Evolutionary conservation across 1,140 invertebrate genomes (phyloP).

Genomic region (Ditylenchus dipsaci): DNA sequence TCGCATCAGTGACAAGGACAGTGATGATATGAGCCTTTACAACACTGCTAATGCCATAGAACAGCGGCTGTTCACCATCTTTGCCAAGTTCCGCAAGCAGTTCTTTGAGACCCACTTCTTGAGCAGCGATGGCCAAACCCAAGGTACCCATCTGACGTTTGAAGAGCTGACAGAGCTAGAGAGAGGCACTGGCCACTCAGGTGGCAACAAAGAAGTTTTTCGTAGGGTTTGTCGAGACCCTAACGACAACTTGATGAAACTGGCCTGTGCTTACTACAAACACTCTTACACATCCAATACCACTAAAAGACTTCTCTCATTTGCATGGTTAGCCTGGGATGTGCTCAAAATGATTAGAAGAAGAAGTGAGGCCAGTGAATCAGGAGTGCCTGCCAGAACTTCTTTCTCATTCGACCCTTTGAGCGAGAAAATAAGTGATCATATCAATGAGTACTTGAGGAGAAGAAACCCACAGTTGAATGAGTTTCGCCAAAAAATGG

Average conservation of each 20-base stretch:
- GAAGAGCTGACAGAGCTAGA: slow-evolving; percentile 20
- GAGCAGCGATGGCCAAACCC: slow-evolving; percentile 6
- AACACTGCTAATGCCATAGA: slow-evolving; percentile 40
- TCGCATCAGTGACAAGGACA: slow-evolving; percentile 37
- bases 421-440: slow-evolving; percentile 24
- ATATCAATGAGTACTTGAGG: slow-evolving; percentile 35
- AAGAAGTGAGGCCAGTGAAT: slow-evolving; percentile 9
- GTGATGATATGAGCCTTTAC: slow-evolving; percentile 37
- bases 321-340: slow-evolving; percentile 42
- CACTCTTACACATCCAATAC: slow-evolving; percentile 17
- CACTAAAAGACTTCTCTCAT: slow-evolving; percentile 27
- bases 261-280: slow-evolving; percentile 41
- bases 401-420: slow-evolving; percentile 44
- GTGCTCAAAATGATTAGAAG: slow-evolving; percentile 30
- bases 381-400: neutral
- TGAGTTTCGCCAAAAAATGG: slow-evolving; percentile 7
- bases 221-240: slow-evolving; percentile 27
- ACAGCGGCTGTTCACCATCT: slow-evolving; percentile 33
- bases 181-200: neutral
- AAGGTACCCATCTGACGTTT: slow-evolving; percentile 13
- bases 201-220: slow-evolving; percentile 23
- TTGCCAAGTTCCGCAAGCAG: slow-evolving; percentile 15
- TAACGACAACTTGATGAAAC: slow-evolving; percentile 19
- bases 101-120: slow-evolving; percentile 29
- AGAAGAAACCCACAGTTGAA: slow-evolving; percentile 9